phyloP scores from a whole-genome alignment of 2,888 invertebrate species.

The Fabriciana adippe region DNA sequence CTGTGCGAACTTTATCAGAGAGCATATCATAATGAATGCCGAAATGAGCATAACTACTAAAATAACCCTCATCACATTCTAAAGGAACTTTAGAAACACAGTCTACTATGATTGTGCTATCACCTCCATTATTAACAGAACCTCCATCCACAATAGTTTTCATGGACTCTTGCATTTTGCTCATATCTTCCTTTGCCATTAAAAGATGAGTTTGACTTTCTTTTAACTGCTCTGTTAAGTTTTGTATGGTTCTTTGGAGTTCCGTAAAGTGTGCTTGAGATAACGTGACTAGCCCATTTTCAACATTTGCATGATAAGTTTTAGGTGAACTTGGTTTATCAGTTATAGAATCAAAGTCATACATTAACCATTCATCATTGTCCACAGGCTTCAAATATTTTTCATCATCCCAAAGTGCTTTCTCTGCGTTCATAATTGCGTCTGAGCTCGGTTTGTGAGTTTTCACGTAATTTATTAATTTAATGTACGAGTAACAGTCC shows the following conservation, averaged over 20 bases:
- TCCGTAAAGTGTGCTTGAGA: conserved; percentile 84
- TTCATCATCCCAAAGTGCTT: conserved; percentile 87
- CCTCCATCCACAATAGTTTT: conserved; percentile 78
- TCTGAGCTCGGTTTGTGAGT: conserved; percentile 82
- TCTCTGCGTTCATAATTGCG: conserved; percentile 76
- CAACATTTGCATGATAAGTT: conserved; percentile 82
- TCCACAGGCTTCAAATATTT: conserved; percentile 89
- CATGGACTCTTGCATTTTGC: conserved; percentile 83
- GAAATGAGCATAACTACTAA: conserved; percentile 93
- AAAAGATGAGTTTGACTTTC: conserved; percentile 83
- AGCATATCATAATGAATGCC: conserved; percentile 98
- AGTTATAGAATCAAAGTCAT: conserved; percentile 83
- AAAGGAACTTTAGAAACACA: conserved; percentile 77
- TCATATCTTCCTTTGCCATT: conserved; percentile 83
- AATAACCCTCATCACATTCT: conserved; percentile 89
- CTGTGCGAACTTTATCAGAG: conserved; percentile 92
- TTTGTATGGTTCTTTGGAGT: conserved; percentile 82
- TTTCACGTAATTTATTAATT: conserved; percentile 91
- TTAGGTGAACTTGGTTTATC: conserved; percentile 67
- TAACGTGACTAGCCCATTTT: conserved; percentile 83
- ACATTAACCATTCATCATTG: conserved; percentile 92
- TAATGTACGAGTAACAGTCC: conserved; percentile 92
- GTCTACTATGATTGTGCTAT: conserved; percentile 53
- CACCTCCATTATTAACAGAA: conserved; percentile 43
- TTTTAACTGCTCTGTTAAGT: conserved; percentile 79